Evolutionary conservation across 2,888 invertebrate species (phyloP).

Genomic region (Aspidapion aeneum): DNA sequence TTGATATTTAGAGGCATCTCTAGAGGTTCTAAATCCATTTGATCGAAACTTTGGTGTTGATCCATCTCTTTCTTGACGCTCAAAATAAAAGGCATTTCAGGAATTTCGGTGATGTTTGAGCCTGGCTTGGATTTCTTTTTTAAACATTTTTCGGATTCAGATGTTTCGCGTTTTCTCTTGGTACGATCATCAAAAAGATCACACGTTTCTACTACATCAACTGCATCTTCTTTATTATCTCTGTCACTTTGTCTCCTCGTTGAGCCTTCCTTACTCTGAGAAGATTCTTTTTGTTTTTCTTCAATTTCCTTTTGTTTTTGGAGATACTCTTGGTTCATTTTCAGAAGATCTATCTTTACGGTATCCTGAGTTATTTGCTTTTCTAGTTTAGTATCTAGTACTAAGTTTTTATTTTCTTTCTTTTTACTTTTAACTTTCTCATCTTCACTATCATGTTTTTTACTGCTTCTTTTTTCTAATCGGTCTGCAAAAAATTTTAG

Average conservation of each 20-base stretch:
- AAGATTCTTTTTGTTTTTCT: conserved; percentile 10
- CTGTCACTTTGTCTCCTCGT: conserved; percentile 4
- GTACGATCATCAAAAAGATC: no score
- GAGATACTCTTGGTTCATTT: conserved; percentile 24
- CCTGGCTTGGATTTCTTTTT: neutral
- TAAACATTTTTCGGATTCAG: neutral
- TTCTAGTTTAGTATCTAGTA: conserved; percentile 6
- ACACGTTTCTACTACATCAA: neutral
- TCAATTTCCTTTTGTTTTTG: conserved; percentile 11
- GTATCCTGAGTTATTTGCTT: conserved; percentile 10
- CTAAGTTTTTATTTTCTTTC: conserved; percentile 7
- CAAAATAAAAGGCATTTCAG: no score
- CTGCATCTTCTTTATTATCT: neutral
- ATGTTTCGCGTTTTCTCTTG: neutral
- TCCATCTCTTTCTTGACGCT: neutral
- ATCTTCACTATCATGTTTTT: conserved; percentile 3
- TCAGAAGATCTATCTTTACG: conserved; percentile 17
- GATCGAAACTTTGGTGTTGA: neutral
- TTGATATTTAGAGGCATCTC: neutral
- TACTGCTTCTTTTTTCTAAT: conserved; percentile 14
- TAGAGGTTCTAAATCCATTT: no score
- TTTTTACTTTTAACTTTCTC: conserved; percentile 6
- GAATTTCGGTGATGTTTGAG: neutral
- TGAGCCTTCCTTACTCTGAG: neutral
- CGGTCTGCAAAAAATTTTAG: conserved; percentile 21